A percentile compares a stretch with the other conserved stretches of the same genome.
Conservation (phyloP, 2,888 invertebrate genomes). For the Archips crataeganus region DNA sequence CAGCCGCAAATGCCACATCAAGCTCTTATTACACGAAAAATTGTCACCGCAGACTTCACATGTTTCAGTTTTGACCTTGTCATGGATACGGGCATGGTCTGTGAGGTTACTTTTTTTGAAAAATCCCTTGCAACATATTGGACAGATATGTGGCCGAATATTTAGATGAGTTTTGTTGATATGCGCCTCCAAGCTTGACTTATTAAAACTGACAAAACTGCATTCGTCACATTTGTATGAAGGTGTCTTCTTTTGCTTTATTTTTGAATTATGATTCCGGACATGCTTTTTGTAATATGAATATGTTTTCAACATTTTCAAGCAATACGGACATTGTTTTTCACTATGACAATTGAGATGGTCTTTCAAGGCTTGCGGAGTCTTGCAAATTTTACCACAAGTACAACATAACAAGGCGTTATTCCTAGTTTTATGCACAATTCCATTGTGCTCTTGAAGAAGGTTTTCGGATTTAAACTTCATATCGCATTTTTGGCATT, state of each 20-base stretch:
- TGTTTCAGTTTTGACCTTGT: conserved; percentile 54
- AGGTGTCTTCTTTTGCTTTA: conserved; percentile 47
- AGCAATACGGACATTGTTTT: conserved; percentile 60
- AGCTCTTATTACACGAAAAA: conserved; percentile 63
- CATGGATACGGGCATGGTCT: conserved; percentile 60
- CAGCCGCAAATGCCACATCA: conserved; percentile 62
- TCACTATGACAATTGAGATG: conserved; percentile 55
- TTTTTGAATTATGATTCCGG: conserved; percentile 50
- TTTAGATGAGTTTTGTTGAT: conserved; percentile 64
- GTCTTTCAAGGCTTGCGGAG: conserved; percentile 49
- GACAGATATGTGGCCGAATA: conserved; percentile 59
- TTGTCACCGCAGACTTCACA: conserved; percentile 67
- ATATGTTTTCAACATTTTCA: conserved; percentile 58
- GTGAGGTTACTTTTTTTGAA: conserved; percentile 65
- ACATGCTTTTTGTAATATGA: conserved; percentile 57
- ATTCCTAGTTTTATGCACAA: conserved; percentile 45
- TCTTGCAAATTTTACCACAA: conserved; percentile 56
- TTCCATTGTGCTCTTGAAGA: conserved; percentile 47
- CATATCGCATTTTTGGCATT: conserved; percentile 47
- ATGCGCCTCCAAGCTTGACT: conserved; percentile 62
- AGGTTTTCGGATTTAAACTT: conserved; percentile 47
- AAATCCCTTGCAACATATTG: conserved; percentile 64
- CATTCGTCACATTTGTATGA: conserved; percentile 58
- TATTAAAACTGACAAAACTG: conserved; percentile 58
- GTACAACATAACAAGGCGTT: conserved; percentile 54